Percentiles rank a stretch among this genome's conserved stretches.
Conservation (phyloP, 1,140 invertebrate species). For the Odontomachus brunneus region DNA sequence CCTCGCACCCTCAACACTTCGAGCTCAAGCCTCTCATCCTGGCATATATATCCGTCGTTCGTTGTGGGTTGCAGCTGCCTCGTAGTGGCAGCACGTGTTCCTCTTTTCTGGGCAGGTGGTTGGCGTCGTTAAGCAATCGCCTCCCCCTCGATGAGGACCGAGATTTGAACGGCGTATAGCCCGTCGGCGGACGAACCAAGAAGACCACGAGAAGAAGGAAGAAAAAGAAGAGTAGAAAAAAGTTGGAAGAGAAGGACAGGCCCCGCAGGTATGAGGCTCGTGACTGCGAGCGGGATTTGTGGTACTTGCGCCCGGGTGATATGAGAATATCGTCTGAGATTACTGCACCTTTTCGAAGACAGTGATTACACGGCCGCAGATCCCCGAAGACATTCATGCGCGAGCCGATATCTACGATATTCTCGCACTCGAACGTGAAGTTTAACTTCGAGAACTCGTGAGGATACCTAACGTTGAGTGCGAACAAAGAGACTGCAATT, state of each 20-base stretch:
- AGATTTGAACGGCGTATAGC: slow-evolving; percentile 75
- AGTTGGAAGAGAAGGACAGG: slow-evolving; percentile 15
- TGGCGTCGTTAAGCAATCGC: slow-evolving; percentile 80
- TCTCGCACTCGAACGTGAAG: neutral
- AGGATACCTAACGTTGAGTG: too few species aligned
- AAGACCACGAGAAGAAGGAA: slow-evolving; percentile 27
- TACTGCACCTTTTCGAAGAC: slow-evolving; percentile 3
- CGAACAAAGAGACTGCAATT: too few species aligned
- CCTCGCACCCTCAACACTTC: slow-evolving; percentile 63
- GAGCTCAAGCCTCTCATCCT: slow-evolving; percentile 52
- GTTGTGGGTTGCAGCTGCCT: slow-evolving; percentile 78
- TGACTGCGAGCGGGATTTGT: slow-evolving; percentile 6
- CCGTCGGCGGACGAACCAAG: slow-evolving; percentile 45
- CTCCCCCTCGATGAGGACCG: slow-evolving; percentile 76
- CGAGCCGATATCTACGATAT: too few species aligned
- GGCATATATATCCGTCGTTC: slow-evolving; percentile 56
- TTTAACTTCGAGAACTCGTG: too few species aligned
- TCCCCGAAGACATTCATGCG: neutral
- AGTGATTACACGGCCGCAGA: too few species aligned
- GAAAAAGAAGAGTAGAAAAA: slow-evolving; percentile 10
- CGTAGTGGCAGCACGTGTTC: slow-evolving; percentile 81
- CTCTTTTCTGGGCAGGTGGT: slow-evolving; percentile 79
- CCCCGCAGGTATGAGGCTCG: slow-evolving; percentile 26
- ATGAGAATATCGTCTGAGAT: slow-evolving; percentile 1
- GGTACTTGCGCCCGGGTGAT: neutral